phyloP scores from a whole-genome alignment of 2,888 invertebrate species.

The Bugulina stolonifera region DNA sequence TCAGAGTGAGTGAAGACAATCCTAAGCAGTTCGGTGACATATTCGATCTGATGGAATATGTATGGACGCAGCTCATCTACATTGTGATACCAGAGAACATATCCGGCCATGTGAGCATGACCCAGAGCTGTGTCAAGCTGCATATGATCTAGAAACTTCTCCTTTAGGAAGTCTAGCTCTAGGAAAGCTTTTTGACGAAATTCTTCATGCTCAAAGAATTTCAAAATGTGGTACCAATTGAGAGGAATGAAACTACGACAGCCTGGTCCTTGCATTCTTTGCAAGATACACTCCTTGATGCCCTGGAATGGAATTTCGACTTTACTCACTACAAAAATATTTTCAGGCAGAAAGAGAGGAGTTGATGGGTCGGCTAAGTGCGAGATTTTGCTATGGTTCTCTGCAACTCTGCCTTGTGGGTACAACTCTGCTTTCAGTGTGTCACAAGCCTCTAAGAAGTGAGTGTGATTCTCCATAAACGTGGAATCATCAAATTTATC shows the following conservation, averaged over 20 bases:
- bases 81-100: background rate
- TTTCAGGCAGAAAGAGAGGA: background rate
- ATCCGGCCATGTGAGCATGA: background rate
- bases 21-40: background rate
- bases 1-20: background rate
- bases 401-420: background rate
- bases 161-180: background rate
- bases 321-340: background rate
- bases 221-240: background rate
- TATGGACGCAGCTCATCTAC: background rate
- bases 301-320: background rate
- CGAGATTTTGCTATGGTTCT: background rate
- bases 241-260: background rate
- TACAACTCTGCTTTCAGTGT: background rate
- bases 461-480: background rate
- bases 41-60: background rate
- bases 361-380: background rate
- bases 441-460: background rate
- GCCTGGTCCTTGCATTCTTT: background rate
- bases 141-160: background rate
- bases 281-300: background rate
- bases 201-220: background rate
- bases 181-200: background rate
- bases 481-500: background rate
- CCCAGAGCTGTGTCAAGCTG: background rate